A percentile compares a stretch with the other conserved stretches of the same genome.
phyloP scores from a whole-genome alignment of 2,888 invertebrate genomes.

The Leistus spinibarbis region DNA sequence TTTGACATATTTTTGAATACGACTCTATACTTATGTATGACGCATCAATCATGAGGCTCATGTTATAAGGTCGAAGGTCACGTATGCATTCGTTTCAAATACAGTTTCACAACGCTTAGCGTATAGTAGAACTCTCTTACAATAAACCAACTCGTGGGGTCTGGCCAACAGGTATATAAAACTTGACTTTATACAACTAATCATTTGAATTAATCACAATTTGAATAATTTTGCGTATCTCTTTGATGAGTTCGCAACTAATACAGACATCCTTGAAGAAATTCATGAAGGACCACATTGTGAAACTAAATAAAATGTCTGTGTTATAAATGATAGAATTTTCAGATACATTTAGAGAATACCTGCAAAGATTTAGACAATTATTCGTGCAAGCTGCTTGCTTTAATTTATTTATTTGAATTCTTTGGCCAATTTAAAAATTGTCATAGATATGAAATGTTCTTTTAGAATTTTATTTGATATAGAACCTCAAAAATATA shows the following conservation, averaged over 20 bases:
- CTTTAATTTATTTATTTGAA: too few species aligned
- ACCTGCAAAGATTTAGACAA: too few species aligned
- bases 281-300: background rate
- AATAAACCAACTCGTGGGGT: background rate
- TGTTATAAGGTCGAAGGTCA: conserved; percentile 36
- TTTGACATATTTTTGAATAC: background rate
- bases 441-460: too few species aligned
- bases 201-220: background rate
- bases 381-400: too few species aligned
- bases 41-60: conserved; percentile 37
- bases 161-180: background rate
- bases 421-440: too few species aligned
- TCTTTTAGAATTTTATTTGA: too few species aligned
- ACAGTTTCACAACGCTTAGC: conserved; percentile 27
- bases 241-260: background rate
- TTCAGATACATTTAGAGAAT: too few species aligned
- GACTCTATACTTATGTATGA: conserved; percentile 30
- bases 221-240: background rate
- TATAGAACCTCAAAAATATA: too few species aligned
- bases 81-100: conserved; percentile 35
- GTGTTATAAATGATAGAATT: too few species aligned
- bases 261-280: background rate
- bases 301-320: background rate
- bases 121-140: background rate
- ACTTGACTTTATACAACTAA: background rate